A percentile compares a stretch with the other conserved stretches of the same genome.
Conservation (phyloP, 2,797 vertebrate species). For the Lithobates sylvaticus region DNA sequence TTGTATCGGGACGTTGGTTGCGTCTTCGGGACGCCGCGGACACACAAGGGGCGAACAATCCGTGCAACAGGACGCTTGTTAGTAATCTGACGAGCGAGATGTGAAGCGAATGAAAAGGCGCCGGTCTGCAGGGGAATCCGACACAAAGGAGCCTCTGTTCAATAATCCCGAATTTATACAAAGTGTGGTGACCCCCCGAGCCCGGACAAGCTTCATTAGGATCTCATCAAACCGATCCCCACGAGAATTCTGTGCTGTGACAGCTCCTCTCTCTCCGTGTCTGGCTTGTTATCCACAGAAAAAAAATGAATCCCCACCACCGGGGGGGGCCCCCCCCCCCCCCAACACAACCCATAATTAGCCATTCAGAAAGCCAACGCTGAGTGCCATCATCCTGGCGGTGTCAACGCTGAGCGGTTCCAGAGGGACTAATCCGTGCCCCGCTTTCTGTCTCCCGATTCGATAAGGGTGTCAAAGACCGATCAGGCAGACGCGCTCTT, state of each 20-base stretch:
- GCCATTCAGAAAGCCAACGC: conserved; percentile 1
- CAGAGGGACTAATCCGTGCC: neutral
- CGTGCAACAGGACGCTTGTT: conserved; percentile 42
- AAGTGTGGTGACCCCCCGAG: conserved; percentile 44
- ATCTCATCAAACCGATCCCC: conserved; percentile 58
- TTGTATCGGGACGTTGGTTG: too few relatives aligned
- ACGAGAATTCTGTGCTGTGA: conserved; percentile 31
- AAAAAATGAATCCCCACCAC: neutral
- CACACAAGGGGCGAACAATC: neutral
- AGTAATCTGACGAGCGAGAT: conserved; percentile 37
- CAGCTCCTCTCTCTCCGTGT: conserved; percentile 13
- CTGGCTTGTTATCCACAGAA: conserved; percentile 34
- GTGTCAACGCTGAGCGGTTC: neutral
- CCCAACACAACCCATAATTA: conserved; percentile 29
- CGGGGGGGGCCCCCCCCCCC: neutral
- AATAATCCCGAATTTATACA: conserved; percentile 44
- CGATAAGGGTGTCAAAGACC: neutral
- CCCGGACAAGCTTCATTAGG: conserved; percentile 58
- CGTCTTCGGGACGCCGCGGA: neutral
- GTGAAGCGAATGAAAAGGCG: conserved; percentile 23
- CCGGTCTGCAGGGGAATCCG: conserved; percentile 18
- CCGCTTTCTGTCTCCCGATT: neutral
- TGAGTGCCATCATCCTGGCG: neutral
- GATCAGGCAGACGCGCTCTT: neutral
- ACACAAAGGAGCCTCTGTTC: conserved; percentile 58